phyloP scores from a whole-genome alignment of 2,888 invertebrate species.

The Zele albiditarsus region DNA sequence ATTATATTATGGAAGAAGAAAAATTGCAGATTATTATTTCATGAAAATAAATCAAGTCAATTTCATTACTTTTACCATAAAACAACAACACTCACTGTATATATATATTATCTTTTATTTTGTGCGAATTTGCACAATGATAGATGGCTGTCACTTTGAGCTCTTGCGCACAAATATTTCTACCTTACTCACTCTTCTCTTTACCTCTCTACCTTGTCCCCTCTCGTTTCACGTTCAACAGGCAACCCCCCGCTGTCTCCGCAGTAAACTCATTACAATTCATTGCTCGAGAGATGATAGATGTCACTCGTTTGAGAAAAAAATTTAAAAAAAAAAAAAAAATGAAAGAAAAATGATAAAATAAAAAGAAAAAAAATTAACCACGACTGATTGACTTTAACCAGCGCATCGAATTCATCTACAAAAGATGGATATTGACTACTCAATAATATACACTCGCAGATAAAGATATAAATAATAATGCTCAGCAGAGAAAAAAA shows the following conservation, averaged over 20 bases:
- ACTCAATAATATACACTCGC: not conserved
- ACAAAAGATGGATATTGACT: constrained; percentile 7
- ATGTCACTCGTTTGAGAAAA: not conserved
- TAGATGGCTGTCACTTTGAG: constrained; percentile 17
- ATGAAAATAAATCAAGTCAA: too few species aligned
- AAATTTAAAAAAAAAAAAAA: not conserved
- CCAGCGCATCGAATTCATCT: constrained; percentile 9
- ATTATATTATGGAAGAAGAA: too few species aligned
- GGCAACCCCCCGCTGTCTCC: constrained; percentile 3
- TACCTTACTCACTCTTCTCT: constrained; percentile 1
- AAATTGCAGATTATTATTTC: too few species aligned
- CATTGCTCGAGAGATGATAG: constrained; percentile 15
- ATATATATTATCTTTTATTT: not conserved
- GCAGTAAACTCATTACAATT: constrained; percentile 19
- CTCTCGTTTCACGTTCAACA: not conserved
- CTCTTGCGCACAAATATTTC: constrained; percentile 23
- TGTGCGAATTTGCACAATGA: not conserved
- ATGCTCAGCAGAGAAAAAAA: not conserved
- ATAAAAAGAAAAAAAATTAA: not conserved
- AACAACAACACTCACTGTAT: too few species aligned
- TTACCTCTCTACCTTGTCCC: not conserved
- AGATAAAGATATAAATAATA: not conserved
- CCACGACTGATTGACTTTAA: constrained; percentile 6
- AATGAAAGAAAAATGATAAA: not conserved
- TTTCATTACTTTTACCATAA: too few species aligned